Evolutionary conservation across 2,888 invertebrate species (phyloP), one percentile per base, ranked within the genome.

Genomic region (Temnothorax rugatulus): DNA sequence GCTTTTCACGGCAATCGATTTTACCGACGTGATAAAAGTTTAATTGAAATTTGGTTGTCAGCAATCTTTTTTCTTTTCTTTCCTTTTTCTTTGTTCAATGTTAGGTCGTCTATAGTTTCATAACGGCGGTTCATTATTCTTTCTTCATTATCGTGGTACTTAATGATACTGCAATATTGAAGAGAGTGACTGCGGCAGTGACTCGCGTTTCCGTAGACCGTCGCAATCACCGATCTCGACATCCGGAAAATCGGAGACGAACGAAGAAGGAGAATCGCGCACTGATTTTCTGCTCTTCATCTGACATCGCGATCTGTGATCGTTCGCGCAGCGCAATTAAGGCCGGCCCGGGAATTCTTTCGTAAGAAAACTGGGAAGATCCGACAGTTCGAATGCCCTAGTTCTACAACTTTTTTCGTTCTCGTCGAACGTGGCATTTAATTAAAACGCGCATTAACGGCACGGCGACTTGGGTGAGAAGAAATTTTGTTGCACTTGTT

Each of bases 61-160:
- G 18, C 11, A 15, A 71, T 75, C 29, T 41, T 13, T 74, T 85
- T 34, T 73, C 76, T 82, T 61, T 83, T 64, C 38, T 38, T 61
- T 29, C 21, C 21, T 9, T 44, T 29, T 61, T 38, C 4, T 69
- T 50, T 21, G 1, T 25, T 63, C 61, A 4, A 64, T 3, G 15
- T 9, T 18, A 15, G 1, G n/a, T 61, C 64, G 41, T 59, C 34
- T 76, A 68, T 52, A 9, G 21, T 61, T 61, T 61, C 21, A 57
- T 59, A 73, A 34, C 7, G 29, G 29, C 52, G 64, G 5, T 52
- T 38, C 86, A 83, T 89, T 86, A 89, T 81, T 84, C 86, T 86
- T 81, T 47, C 76, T 44, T 82, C 73, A 82, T 87, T 85, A 71
- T n/a, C 73, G 50, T 50, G 82, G 59, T 41, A 13, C n/a, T 63